Evolutionary conservation across 2,113 vertebrate species (phyloP).

Genomic region (Erythrolamprus reginae): DNA sequence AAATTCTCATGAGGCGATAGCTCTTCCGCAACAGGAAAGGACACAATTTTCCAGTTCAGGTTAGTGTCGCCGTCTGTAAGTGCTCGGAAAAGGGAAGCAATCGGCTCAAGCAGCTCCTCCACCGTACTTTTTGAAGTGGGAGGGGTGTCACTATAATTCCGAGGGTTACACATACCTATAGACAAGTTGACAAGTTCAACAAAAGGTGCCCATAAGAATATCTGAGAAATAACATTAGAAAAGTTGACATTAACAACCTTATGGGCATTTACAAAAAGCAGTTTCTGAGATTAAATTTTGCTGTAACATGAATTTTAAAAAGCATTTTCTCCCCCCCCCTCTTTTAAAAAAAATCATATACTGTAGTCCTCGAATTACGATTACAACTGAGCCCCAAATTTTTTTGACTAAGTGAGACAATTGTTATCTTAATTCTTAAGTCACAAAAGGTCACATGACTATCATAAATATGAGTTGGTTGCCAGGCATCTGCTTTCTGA

Average conservation of each 20-base stretch:
- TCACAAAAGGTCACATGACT: neutral
- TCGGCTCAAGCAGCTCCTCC: constrained; percentile 93
- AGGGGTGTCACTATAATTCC: constrained; percentile 94
- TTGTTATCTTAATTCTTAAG: neutral
- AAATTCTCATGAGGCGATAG: constrained; percentile 92
- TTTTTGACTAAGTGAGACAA: too few species aligned
- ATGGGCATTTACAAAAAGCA: neutral
- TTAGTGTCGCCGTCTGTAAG: constrained; percentile 92
- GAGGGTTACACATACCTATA: constrained; percentile 96
- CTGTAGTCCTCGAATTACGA: neutral
- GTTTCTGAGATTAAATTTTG: neutral
- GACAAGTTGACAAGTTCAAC: neutral
- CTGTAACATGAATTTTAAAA: neutral
- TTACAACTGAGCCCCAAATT: neutral
- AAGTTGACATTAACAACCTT: neutral
- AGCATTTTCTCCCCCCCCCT: too few species aligned
- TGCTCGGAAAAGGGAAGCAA: constrained; percentile 93
- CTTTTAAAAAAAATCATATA: too few species aligned
- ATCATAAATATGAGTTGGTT: neutral
- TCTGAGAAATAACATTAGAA: neutral
- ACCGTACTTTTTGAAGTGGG: constrained; percentile 97
- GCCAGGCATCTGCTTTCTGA: neutral
- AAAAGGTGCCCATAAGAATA: neutral
- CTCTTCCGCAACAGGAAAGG: constrained; percentile 94
- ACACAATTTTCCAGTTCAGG: constrained; percentile 95